Conservation (phyloP, 2,888 invertebrate genomes). For the Diaphora mendica region DNA sequence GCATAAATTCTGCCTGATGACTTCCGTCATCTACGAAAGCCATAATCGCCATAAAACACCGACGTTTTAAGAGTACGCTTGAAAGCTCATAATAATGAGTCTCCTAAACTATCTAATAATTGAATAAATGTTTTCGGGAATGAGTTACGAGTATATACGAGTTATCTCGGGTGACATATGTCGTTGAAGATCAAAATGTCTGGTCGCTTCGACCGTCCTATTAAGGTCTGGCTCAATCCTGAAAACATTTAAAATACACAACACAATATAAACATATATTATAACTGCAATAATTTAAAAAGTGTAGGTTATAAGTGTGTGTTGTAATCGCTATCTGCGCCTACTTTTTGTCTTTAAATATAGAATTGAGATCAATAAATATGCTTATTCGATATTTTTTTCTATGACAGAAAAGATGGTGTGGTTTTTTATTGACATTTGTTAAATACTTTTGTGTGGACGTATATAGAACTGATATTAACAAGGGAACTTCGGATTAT, state of each 20-base stretch:
- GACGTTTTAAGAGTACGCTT: neutral
- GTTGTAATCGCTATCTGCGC: neutral
- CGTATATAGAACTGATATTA: neutral
- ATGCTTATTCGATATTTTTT: constrained; percentile 41
- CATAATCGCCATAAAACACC: neutral
- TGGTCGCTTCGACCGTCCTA: neutral
- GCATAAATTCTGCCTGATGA: neutral
- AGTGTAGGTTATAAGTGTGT: constrained; percentile 14
- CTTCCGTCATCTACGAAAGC: neutral
- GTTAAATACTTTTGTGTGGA: constrained; percentile 17
- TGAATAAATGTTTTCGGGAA: neutral
- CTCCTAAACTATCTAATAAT: neutral
- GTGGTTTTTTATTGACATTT: constrained; percentile 14
- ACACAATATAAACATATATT: neutral
- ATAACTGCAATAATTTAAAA: neutral
- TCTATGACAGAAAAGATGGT: constrained; percentile 16
- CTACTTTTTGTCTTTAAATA: constrained; percentile 33
- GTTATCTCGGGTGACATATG: neutral
- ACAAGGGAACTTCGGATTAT: neutral
- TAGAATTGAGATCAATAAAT: constrained; percentile 20
- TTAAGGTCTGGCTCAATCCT: neutral
- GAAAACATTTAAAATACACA: neutral
- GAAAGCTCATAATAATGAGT: neutral
- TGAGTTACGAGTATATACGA: neutral
- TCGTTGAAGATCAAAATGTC: neutral